phyloP scores from a whole-genome alignment of 2,888 invertebrate genomes.

The Ennomos quercinarius region DNA sequence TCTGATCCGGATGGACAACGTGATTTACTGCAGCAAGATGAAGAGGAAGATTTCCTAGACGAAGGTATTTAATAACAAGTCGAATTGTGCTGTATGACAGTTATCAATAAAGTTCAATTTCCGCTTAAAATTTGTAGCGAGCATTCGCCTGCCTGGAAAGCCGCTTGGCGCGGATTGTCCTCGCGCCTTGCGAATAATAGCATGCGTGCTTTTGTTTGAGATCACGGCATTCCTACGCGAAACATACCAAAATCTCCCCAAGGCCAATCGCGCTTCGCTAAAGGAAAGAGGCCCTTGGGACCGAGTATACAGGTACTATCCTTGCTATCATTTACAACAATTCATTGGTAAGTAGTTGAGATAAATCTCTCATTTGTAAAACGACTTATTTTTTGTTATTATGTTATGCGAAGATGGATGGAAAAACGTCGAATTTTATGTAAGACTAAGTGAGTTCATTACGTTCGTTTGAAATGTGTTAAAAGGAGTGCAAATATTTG shows the following conservation, averaged over 20 bases:
- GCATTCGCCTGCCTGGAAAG: slow-evolving; percentile 86
- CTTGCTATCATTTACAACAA: slow-evolving; percentile 36
- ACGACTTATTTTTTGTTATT: slow-evolving; percentile 76
- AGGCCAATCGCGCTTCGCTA: slow-evolving; percentile 88
- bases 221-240: slow-evolving; percentile 98
- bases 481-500: slow-evolving; percentile 78
- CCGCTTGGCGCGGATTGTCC: slow-evolving; percentile 93
- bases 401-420: slow-evolving; percentile 84
- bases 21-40: slow-evolving; percentile 92
- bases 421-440: slow-evolving; percentile 84
- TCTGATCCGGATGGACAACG: slow-evolving; percentile 92
- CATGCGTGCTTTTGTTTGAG: slow-evolving; percentile 97
- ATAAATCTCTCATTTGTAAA: slow-evolving; percentile 68
- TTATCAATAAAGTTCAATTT: slow-evolving; percentile 28
- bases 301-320: slow-evolving; percentile 88
- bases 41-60: slow-evolving; percentile 98
- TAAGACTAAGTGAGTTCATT: slow-evolving; percentile 84
- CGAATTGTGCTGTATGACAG: not conserved
- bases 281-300: slow-evolving; percentile 95
- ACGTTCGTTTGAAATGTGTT: slow-evolving; percentile 74
- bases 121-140: slow-evolving; percentile 76
- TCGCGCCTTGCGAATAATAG: slow-evolving; percentile 94
- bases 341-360: slow-evolving; percentile 74
- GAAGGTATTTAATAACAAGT: slow-evolving; percentile 87
- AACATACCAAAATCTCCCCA: slow-evolving; percentile 95